Evolutionary conservation across 2,888 invertebrate genomes (phyloP), one percentile per base, ranked within the genome.

Genomic region (Lymantria dispar): DNA sequence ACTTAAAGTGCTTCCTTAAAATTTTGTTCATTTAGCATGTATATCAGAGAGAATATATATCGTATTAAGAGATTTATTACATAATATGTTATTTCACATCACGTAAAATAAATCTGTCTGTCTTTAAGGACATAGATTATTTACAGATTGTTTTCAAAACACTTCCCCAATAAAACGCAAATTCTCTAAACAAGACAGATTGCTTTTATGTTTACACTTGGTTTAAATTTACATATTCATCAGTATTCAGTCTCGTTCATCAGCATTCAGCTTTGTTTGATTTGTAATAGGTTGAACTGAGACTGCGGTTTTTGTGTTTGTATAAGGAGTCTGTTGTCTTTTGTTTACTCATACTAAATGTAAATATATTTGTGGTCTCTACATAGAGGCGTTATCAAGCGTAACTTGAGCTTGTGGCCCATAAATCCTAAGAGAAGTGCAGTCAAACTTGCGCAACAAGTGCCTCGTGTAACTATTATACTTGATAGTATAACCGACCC

Each of bases 391-490:
- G 80, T 87, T 88, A 90, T 88, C 89, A 86, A 78, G 69, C 79
- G 83, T 85, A 85, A 85, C 80, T 77, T 70, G 76, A 86, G 81
- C 78, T 73, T 74, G 74, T 72, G 81, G 74, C 83, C 77, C 79
- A 85, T 86, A 87, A 87, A 87, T 86, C 84, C 78, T 74, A 7
- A 38, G 38, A 71, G 76, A 83, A 85, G 77, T 83, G 78, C 62
- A 67, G 74, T 70, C 74, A 70, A 78, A 72, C 78, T 88, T 87
- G 83, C 85, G 85, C 84, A 88, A 88, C 84, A 84, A 85, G 81
- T 83, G 81, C 60, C 70, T 73, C 65, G 67, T 56, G 66, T 70
- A 71, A 74, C 78, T 48, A 62, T n/a, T 38, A 38, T 33, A 10
- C 1, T 33, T 33, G 68, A 67, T 81, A 82, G 76, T 76, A 65